Conservation (phyloP, 2,797 vertebrate genomes). For the Acanthiza pusilla region DNA sequence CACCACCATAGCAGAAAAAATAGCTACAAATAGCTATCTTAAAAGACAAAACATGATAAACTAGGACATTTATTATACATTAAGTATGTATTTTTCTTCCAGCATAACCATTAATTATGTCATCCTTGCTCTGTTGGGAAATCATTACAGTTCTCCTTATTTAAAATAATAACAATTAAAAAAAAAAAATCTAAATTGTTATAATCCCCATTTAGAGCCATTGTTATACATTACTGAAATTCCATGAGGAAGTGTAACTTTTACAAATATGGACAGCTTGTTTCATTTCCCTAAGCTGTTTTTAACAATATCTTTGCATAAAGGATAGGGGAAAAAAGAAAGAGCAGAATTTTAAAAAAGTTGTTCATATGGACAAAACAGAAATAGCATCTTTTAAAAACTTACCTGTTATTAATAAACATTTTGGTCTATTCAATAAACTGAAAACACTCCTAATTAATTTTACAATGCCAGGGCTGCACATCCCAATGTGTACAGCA, state of each 20-base stretch:
- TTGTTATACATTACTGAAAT: conserved; percentile 51
- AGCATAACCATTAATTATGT: background rate
- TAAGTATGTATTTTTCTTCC: background rate
- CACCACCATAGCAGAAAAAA: background rate
- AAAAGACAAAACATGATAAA: background rate
- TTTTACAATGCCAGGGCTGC: background rate
- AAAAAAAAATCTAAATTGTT: conserved; percentile 32
- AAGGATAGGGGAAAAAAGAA: accelerated
- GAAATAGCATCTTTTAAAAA: background rate
- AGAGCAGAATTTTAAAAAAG: background rate
- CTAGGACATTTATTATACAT: background rate
- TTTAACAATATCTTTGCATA: background rate
- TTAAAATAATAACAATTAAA: conserved; percentile 34
- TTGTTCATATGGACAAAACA: background rate
- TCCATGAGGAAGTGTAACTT: conserved; percentile 60
- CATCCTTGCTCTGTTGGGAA: background rate
- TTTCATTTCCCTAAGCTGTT: conserved; percentile 52
- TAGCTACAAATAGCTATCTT: background rate
- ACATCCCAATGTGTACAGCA: background rate
- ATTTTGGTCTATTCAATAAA: background rate
- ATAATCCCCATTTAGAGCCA: conserved; percentile 30
- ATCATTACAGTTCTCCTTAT: background rate
- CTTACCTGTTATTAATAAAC: background rate
- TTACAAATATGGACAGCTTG: conserved; percentile 44
- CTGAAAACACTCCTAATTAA: background rate